Evolutionary conservation across 2,113 vertebrate species (phyloP), one percentile per base, ranked within the genome.

Genomic region (Sisor rabdophorus): DNA sequence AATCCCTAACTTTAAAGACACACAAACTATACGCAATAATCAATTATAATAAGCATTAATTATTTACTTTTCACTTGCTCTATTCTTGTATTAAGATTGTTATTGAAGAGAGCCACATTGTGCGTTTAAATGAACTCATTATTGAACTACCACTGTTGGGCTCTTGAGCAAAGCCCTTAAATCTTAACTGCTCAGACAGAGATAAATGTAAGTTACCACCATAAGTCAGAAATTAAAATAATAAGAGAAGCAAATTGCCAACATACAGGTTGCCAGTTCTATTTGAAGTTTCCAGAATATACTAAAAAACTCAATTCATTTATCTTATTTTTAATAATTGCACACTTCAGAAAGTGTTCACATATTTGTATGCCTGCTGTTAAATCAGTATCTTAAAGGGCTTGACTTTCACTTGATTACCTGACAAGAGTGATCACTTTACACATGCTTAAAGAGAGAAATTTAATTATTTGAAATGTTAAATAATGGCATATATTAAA

Each of bases 11-110:
- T 73, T 77, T 50, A 63, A 48, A 78, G 36, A 50, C 15, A 40
- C 44, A 50, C 48, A 19, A 76, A 68, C 47, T 11, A 24, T 68
- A 81, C 73, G 76, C 80, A 81, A 78, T 78, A 78, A 81, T 65
- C 16, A 75, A 24, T 71, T 69, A 12, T 52, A 17, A 3, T 67
- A 67, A 50, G 60, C 64, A 75, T 40, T 64, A 61, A 68, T 44
- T 55, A 56, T 55, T 73, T 50, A 58, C 69, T 77, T 69, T 81
- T 71, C 60, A 71, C 44, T 58, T 20, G 63, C 32, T 76, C 52
- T 76, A 58, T 52, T 76, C 52, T 63, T 76, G 53, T 68, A 55
- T 68, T 58, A 73, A 58, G 19, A 56, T 28, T 8, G 44, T 30
- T 30, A 30, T 24, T 28, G 9, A 28, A 56, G 22, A 76, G 61